Evolutionary conservation across 2,113 vertebrate genomes (phyloP).

Genomic region (Nasalis larvatus): DNA sequence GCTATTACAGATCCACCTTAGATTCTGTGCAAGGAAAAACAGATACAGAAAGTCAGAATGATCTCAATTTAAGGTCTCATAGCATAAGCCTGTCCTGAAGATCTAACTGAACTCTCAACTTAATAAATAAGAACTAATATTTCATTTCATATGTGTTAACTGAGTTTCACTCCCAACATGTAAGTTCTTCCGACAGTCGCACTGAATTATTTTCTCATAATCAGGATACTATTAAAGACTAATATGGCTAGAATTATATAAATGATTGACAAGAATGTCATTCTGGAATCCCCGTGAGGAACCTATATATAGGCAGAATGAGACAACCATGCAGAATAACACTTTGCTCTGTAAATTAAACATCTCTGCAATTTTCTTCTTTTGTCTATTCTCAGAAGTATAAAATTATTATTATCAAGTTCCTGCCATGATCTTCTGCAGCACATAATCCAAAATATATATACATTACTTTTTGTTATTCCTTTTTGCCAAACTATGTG

Average conservation of each 20-base stretch:
- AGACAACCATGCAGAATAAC: background rate
- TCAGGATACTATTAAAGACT: background rate
- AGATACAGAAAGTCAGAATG: background rate
- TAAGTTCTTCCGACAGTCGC: background rate
- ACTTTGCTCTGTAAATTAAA: conserved; percentile 1
- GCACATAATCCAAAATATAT: background rate
- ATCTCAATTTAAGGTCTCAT: background rate
- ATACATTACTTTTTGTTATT: background rate
- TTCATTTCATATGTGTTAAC: background rate
- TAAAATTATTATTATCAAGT: conserved; percentile 17
- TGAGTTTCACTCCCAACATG: background rate
- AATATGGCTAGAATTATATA: background rate
- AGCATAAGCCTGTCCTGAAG: background rate
- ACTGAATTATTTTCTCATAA: conserved; percentile 25
- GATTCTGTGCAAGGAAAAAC: background rate
- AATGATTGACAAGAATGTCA: conserved; percentile 29
- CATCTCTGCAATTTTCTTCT: conserved; percentile 36
- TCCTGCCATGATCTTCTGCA: background rate
- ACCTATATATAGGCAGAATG: background rate
- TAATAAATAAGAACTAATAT: background rate
- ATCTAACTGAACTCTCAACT: background rate
- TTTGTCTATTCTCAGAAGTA: conserved; percentile 14
- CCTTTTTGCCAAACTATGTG: background rate
- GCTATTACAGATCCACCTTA: background rate
- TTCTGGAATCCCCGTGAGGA: background rate